Base-by-base conservation (phyloP, 2,888 invertebrate genomes). In the Scaptodrosophila latifasciaeformis region DNA sequence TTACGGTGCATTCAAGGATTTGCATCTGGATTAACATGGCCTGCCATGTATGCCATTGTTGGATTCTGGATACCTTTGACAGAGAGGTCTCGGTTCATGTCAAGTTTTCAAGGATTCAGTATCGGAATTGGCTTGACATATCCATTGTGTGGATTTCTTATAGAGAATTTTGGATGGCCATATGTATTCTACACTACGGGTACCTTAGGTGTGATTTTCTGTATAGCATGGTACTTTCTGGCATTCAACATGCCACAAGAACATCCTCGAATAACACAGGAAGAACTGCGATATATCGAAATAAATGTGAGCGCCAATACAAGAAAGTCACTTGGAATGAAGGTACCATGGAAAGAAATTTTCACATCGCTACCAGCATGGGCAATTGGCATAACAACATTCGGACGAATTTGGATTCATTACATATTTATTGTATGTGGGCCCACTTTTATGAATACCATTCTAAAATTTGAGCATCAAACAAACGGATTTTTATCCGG, bases 341-440 rank as follows among this genome's bases (percentile, higher is more conserved):
- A 87, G 51, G 91, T 91, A 10, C 92, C 92, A 2, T 92, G 92
- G 91, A 87, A 86, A 59, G 85, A 88, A 2, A 92, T 92, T 59
- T 87, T 91, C 37, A 89, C 86, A 15, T 92, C 91, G 0, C 82
- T 89, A 82, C 90, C 92, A 0, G 91, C 90, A 2, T 92, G 91
- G 91, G 88, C 91, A 0, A 92, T 92, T 70, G 92, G 90, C 7
- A 88, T 92, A 31, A 92, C 92, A 1, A 92, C 92, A 1, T 92
- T 92, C 70, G 92, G 92, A n/a, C 87, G 92, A 46, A 92, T 92
- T 78, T 92, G 92, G 91, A 90, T 92, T 3, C 91, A 92, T 79
- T 92, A 92, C 77, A 90, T 90, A 18, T 92, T 92, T 81, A 92
- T 92, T 80, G 90, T 91, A 70, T 89, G 90, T 43, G 92, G 92